Percentiles rank a stretch among this genome's conserved stretches.
These are phyloP conservation scores for Phaonia tiefii DNA, from an alignment of 2,888 invertebrate species.

Conservation along the genomic window DNA sequence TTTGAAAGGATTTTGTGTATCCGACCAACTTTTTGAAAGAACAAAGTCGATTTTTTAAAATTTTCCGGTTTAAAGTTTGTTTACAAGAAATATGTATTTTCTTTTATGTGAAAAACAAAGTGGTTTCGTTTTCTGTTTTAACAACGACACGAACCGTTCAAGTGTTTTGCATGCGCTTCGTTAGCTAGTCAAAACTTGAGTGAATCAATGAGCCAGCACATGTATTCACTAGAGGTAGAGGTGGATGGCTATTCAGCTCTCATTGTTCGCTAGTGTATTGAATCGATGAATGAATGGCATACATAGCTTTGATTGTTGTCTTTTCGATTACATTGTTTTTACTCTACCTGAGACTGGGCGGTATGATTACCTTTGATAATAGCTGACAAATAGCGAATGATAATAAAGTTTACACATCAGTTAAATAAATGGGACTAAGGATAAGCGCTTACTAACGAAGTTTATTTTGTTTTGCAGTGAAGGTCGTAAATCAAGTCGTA, in stretches of 20 bases:
- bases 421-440: no score
- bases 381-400: no score
- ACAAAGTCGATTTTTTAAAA: no score
- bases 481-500: no score
- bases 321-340: not conserved
- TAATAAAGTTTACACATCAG: no score
- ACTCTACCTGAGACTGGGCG: no score
- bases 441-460: no score
- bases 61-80: no score
- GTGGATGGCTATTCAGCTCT: not conserved
- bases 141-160: slow-evolving; percentile 36
- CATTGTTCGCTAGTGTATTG: slow-evolving; percentile 31
- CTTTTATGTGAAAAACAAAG: not conserved
- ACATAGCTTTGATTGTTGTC: slow-evolving; percentile 16
- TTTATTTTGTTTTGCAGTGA: no score
- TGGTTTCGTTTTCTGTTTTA: slow-evolving; percentile 11
- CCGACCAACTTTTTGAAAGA: no score
- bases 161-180: slow-evolving; percentile 60
- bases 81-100: not conserved
- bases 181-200: slow-evolving; percentile 63
- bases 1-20: slow-evolving; percentile 46
- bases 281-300: slow-evolving; percentile 54
- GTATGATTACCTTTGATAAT: no score
- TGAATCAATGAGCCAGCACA: slow-evolving; percentile 42
- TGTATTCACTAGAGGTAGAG: not conserved